phyloP scores from a whole-genome alignment of 2,888 invertebrate genomes.

The Sepioteuthis lessoniana region DNA sequence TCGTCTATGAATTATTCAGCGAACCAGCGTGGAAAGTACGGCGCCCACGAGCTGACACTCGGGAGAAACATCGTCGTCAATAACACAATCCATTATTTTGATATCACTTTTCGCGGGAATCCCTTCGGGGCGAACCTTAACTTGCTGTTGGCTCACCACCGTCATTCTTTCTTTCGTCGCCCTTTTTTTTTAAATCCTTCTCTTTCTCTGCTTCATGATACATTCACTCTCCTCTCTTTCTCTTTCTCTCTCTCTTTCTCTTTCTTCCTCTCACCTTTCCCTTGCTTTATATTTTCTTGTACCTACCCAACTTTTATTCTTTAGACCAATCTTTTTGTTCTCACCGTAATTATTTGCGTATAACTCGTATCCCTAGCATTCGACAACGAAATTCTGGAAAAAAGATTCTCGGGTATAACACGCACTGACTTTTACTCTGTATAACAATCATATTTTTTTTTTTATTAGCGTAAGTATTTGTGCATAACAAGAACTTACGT shows the following conservation, averaged over 20 bases:
- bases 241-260: too few species aligned
- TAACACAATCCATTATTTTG: slow-evolving; percentile 33
- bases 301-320: not conserved
- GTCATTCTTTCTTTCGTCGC: not conserved
- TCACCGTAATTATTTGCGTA: too few species aligned
- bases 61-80: slow-evolving; percentile 14
- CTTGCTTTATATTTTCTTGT: not conserved
- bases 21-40: not conserved
- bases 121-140: not conserved
- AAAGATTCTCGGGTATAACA: too few species aligned
- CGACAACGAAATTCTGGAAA: too few species aligned
- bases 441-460: too few species aligned
- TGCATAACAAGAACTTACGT: too few species aligned
- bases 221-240: not conserved
- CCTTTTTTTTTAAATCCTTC: not conserved
- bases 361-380: too few species aligned
- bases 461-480: too few species aligned
- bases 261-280: too few species aligned
- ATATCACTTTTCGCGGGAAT: not conserved
- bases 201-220: not conserved
- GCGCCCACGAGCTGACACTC: slow-evolving; percentile 10
- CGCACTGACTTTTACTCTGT: too few species aligned
- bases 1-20: not conserved
- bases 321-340: too few species aligned
- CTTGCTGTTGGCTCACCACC: not conserved